Evolutionary conservation across 2,888 invertebrate genomes (phyloP).

Genomic region (Oegoconia quadripuncta): DNA sequence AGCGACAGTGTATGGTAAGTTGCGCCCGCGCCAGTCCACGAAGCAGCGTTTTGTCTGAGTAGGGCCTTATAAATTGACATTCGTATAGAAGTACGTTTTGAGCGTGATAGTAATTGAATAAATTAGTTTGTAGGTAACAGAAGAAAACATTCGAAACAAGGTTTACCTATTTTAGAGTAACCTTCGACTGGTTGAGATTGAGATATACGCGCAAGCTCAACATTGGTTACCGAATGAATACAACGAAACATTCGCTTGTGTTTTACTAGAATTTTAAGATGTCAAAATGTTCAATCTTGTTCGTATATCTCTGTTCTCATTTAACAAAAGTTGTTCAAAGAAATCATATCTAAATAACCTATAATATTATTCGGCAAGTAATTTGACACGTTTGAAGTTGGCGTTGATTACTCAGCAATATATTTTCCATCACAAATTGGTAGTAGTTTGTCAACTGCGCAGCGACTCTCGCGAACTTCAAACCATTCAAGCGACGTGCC

Average conservation of each 20-base stretch:
- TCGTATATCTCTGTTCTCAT: conserved; percentile 13
- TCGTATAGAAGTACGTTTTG: conserved; percentile 62
- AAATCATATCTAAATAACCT: conserved; percentile 44
- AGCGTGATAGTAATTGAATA: conserved; percentile 38
- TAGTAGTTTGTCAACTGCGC: too few relatives aligned
- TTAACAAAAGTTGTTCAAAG: conserved; percentile 39
- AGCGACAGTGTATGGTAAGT: too few relatives aligned
- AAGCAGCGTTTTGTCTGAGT: too few relatives aligned
- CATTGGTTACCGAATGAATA: not conserved
- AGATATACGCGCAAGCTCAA: conserved; percentile 1
- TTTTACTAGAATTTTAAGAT: too few relatives aligned
- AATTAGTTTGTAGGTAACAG: conserved; percentile 52
- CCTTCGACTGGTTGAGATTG: conserved; percentile 24
- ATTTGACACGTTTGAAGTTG: too few relatives aligned
- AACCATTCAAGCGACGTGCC: too few relatives aligned
- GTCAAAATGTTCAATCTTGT: not conserved
- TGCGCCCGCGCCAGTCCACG: too few relatives aligned
- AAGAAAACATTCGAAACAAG: conserved; percentile 45
- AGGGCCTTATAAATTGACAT: conserved; percentile 61
- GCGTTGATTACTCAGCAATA: too few relatives aligned
- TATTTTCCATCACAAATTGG: too few relatives aligned
- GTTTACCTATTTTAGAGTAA: conserved; percentile 36
- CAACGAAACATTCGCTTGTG: too few relatives aligned
- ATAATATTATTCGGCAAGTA: too few relatives aligned
- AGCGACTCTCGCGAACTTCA: too few relatives aligned